Percentiles rank a stretch among this genome's conserved stretches.
Conservation (phyloP, 2,888 invertebrate genomes). For the Hydrotaea cyrtoneurina region DNA sequence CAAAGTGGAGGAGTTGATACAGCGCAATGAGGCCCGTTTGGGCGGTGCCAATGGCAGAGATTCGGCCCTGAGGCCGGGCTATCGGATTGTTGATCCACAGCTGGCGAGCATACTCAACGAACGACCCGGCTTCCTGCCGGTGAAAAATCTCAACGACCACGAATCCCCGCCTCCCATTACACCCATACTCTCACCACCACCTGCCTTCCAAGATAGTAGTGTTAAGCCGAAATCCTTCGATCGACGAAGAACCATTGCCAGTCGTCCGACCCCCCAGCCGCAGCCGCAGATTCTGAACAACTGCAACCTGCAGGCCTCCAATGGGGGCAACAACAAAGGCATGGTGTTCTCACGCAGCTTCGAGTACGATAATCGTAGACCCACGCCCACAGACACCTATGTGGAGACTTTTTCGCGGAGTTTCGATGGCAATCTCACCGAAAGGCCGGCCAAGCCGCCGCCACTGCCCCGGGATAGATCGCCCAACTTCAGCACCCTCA, state of each 20-base stretch:
- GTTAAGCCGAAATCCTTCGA: slow-evolving; percentile 73
- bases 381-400: slow-evolving; percentile 76
- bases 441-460: slow-evolving; percentile 68
- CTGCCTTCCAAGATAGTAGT: slow-evolving; percentile 85
- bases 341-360: slow-evolving; percentile 81
- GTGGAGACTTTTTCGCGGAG: slow-evolving; percentile 80
- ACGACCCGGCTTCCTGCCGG: slow-evolving; percentile 80
- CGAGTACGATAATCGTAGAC: slow-evolving; percentile 79
- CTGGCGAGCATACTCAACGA: slow-evolving; percentile 79
- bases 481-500: slow-evolving; percentile 79
- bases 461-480: slow-evolving; percentile 76
- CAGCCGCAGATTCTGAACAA: slow-evolving; percentile 75
- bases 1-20: slow-evolving; percentile 80
- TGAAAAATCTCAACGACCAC: slow-evolving; percentile 77
- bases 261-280: slow-evolving; percentile 67
- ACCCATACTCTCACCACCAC: slow-evolving; percentile 87
- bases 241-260: slow-evolving; percentile 69
- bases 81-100: slow-evolving; percentile 79
- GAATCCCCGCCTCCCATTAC: slow-evolving; percentile 85
- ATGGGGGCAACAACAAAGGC: slow-evolving; percentile 73
- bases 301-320: slow-evolving; percentile 68
- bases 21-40: slow-evolving; percentile 78
- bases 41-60: slow-evolving; percentile 69
- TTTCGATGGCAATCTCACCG: slow-evolving; percentile 80
- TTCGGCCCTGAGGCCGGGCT: slow-evolving; percentile 77